Conservation (phyloP, 2,113 vertebrate species). For the Pterocles gutturalis region DNA sequence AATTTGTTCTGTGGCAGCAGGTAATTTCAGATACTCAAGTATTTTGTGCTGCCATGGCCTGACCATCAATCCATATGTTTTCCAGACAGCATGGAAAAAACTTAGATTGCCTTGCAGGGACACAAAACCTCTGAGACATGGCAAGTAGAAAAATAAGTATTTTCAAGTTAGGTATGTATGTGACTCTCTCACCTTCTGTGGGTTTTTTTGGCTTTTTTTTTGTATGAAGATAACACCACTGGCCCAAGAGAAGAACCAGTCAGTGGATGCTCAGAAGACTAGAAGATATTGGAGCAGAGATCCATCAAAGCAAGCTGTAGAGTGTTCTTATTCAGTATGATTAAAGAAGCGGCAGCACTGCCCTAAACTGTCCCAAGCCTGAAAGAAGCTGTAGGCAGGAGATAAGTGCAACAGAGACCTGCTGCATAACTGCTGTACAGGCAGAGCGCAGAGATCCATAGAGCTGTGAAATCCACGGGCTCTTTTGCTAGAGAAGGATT, state of each 20-base stretch:
- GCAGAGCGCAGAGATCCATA: background rate
- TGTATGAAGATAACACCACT: background rate
- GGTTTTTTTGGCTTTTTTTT: background rate
- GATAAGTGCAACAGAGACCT: background rate
- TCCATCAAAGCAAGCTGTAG: background rate
- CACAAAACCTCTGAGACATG: background rate
- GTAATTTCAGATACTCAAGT: conserved; percentile 22
- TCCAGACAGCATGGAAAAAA: background rate
- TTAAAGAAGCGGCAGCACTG: background rate
- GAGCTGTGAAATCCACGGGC: background rate
- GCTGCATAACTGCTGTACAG: background rate
- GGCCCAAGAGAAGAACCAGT: background rate
- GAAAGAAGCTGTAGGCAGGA: background rate
- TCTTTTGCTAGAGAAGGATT: conserved; percentile 28
- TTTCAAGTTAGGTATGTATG: background rate
- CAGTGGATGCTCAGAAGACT: background rate
- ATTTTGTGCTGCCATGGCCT: background rate
- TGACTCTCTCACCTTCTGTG: background rate
- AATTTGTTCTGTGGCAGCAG: conserved; percentile 32
- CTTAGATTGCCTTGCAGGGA: background rate
- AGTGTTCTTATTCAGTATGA: background rate
- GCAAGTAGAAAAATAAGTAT: background rate
- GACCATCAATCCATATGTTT: background rate
- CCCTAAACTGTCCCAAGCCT: background rate
- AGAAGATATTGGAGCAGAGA: background rate